These are phyloP conservation scores for Sycophaga agraensis DNA, from an alignment of 1,140 invertebrate species.

Conservation along the genomic window DNA sequence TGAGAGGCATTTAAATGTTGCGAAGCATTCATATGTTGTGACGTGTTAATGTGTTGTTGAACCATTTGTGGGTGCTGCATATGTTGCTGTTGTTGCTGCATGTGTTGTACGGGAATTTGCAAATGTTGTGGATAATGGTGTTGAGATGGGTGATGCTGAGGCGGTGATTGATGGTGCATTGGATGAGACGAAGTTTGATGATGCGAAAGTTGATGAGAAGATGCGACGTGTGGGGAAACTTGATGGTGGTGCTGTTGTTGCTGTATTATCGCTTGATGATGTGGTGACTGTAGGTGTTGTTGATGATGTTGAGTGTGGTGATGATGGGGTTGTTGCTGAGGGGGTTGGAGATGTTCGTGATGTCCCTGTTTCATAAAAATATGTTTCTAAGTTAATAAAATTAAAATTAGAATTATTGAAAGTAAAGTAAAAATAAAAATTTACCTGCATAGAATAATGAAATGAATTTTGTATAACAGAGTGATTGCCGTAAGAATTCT, in stretches of 20 bases:
- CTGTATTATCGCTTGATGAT: constrained; percentile 5
- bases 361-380: constrained; percentile 31
- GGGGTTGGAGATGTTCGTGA: constrained; percentile 37
- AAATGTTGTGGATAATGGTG: constrained; percentile 27
- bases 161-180: constrained; percentile 28
- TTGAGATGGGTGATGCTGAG: too few species aligned
- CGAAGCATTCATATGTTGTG: constrained; percentile 11
- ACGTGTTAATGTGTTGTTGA: constrained; percentile 1
- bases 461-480: constrained; percentile 42
- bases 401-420: neutral
- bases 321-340: constrained; percentile 31
- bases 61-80: constrained; percentile 9
- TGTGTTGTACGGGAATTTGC: constrained; percentile 18
- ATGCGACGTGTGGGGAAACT: constrained; percentile 20
- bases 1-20: constrained; percentile 21
- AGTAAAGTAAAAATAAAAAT: neutral
- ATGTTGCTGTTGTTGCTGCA: constrained; percentile 24
- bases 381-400: neutral
- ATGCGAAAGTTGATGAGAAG: constrained; percentile 33
- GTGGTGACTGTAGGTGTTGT: constrained; percentile 30
- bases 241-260: constrained; percentile 12
- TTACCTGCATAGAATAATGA: constrained; percentile 49
- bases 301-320: constrained; percentile 35
- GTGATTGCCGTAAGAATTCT: constrained; percentile 37
- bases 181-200: constrained; percentile 33